A percentile compares a stretch with the other conserved stretches of the same genome.
Evolutionary conservation across 1,140 invertebrate species (phyloP).

Genomic region (Drosophila quadrilineata): DNA sequence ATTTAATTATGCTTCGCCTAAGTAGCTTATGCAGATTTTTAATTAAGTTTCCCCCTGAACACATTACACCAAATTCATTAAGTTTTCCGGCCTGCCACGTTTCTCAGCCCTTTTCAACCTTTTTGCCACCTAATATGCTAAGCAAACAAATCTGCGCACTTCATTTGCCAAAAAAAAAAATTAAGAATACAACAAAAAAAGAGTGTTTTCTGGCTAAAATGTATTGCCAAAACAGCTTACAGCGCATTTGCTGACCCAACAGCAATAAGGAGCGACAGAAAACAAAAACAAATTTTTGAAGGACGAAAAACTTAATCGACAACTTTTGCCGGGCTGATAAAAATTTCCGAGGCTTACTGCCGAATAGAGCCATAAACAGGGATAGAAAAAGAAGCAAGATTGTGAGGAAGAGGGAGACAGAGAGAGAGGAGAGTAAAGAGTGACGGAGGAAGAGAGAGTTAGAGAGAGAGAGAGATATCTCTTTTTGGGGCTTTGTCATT

Average conservation of each 20-base stretch:
- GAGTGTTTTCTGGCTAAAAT: conserved; percentile 38
- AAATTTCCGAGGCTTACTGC: too few relatives aligned
- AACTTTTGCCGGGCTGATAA: conserved; percentile 57
- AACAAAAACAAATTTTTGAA: conserved; percentile 27
- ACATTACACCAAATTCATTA: conserved; percentile 45
- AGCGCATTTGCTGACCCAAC: conserved; percentile 48
- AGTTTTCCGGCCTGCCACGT: neutral
- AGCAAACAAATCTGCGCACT: conserved; percentile 71
- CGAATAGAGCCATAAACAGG: too few relatives aligned
- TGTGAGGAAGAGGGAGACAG: conserved; percentile 1
- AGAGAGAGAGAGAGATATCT: neutral
- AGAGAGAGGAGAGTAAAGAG: neutral
- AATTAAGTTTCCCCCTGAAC: conserved; percentile 39
- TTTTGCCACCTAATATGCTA: conserved; percentile 42
- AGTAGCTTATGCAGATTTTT: conserved; percentile 18
- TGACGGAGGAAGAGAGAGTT: neutral
- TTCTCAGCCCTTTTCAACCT: conserved; percentile 15
- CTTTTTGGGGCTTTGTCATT: conserved; percentile 59
- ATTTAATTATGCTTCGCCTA: conserved; percentile 5
- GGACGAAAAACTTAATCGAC: conserved; percentile 68
- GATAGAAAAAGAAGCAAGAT: too few relatives aligned
- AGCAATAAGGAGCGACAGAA: conserved; percentile 18
- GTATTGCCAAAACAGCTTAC: conserved; percentile 55
- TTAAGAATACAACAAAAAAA: too few relatives aligned
- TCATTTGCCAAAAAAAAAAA: conserved; percentile 58